A percentile compares a stretch with the other conserved stretches of the same genome.
Conservation (phyloP, 2,113 vertebrate species). For the Arvicanthis niloticus region DNA sequence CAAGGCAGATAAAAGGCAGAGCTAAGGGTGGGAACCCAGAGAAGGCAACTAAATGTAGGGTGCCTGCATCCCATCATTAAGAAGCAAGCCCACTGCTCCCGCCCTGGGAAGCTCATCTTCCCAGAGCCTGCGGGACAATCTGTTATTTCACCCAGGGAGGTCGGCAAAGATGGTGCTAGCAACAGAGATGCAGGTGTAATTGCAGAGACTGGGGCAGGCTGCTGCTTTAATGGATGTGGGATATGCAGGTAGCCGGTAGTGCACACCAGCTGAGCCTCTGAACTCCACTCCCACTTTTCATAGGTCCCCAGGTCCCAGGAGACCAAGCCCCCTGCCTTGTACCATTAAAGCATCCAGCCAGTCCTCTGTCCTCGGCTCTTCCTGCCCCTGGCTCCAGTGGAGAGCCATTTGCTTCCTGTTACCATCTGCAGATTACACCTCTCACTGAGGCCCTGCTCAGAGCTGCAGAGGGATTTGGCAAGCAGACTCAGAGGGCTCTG, state of each 20-base stretch:
- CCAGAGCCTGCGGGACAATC: background rate
- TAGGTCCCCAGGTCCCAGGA: background rate
- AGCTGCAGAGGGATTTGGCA: background rate
- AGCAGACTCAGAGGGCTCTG: background rate
- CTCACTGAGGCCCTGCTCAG: background rate
- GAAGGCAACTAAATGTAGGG: background rate
- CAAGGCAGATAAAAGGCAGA: background rate
- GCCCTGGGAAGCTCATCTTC: background rate
- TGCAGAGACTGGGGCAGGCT: background rate
- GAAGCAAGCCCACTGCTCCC: background rate
- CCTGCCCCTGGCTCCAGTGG: background rate
- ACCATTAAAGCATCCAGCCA: background rate
- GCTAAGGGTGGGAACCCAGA: background rate
- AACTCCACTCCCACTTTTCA: fast-evolving
- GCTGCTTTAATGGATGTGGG: fast-evolving
- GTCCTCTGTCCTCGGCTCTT: background rate
- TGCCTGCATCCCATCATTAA: background rate
- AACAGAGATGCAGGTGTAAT: background rate
- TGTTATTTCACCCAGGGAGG: constrained; percentile 47
- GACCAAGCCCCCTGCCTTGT: background rate
- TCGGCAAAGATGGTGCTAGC: background rate
- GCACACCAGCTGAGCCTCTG: fast-evolving
- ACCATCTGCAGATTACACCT: fast-evolving
- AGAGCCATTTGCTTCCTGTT: fast-evolving
- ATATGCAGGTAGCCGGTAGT: background rate